Base-by-base conservation (phyloP, 2,888 invertebrate species). In the Crossocerus cetratus region DNA sequence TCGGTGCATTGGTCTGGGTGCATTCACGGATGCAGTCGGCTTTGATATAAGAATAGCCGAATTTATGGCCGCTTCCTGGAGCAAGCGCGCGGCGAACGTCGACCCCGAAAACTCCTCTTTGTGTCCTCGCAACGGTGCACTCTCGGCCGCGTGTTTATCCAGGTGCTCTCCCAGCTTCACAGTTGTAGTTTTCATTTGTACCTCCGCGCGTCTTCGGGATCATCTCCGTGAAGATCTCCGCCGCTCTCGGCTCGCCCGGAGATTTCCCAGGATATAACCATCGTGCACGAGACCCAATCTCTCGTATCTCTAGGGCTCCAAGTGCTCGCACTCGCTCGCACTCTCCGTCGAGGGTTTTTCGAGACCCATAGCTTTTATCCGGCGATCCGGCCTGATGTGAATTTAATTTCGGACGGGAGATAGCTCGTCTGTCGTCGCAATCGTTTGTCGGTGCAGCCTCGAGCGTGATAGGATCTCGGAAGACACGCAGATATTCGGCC, bases 341-440 rank as follows among this genome's bases (percentile, higher is more conserved):
- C 32, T 32, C 32, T 32, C 32, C 32, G 32, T 11, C 32, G 32
- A 32, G 32, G 11, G 5, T 32, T 32, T 2, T 4, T 32, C 32
- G 32, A 32, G 32, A 1, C 0, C 8, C 32, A 32, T 32, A 4
- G 32, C 8, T 32, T 32, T 32, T 32, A 32, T 32, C 23, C 23
- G 1, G 3, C 4, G 23, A 32, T 32, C 32, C 32, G 4, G 32
- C 54, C 66, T 74, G 71, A 74, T 74, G 73, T 55, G 73, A 74
- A 62, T 74, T 74, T 74, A 71, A 74, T 78, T 78, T 43, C 44
- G 3, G 76, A 13, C n/a, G 8, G 8, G 32, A 32, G 32, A 32
- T 20, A 56, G 49, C 45, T 42, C 61, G 32, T 21, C 61, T n/a
- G 22, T 13, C 32, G 22, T 54, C 45, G 32, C 66, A 57, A 53